phyloP scores from a whole-genome alignment of 1,140 invertebrate genomes.

The Eulimnadia texana region DNA sequence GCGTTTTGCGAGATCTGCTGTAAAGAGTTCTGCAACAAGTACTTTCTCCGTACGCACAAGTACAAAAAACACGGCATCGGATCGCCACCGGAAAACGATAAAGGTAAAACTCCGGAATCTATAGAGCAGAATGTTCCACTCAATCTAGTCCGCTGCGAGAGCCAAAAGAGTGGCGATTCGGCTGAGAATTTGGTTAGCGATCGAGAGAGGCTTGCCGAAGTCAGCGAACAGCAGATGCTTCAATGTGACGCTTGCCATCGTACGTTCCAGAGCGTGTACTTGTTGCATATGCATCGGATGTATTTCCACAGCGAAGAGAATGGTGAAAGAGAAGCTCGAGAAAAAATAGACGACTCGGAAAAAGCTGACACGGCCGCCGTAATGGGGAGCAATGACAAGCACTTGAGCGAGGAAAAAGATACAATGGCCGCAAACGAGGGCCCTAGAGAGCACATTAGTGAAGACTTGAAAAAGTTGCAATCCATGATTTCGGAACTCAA shows the following conservation, averaged over 20 bases:
- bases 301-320: constrained; percentile 32
- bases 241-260: constrained; percentile 38
- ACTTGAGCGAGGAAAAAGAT: constrained; percentile 12
- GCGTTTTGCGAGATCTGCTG: constrained; percentile 88
- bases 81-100: constrained; percentile 34
- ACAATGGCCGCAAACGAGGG: not conserved
- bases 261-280: constrained; percentile 37
- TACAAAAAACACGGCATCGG: constrained; percentile 60
- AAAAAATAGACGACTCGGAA: constrained; percentile 16
- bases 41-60: constrained; percentile 82
- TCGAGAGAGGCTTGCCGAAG: not conserved
- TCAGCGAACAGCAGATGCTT: not conserved
- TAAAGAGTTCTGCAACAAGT: constrained; percentile 91
- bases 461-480: constrained; percentile 73
- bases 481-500: constrained; percentile 83
- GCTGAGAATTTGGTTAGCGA: not conserved
- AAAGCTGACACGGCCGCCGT: constrained; percentile 17
- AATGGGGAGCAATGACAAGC: constrained; percentile 13
- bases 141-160: not conserved
- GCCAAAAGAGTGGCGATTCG: not conserved
- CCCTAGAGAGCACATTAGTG: constrained; percentile 28
- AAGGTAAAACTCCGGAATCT: not conserved
- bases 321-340: constrained; percentile 17
- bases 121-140: not conserved
- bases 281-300: constrained; percentile 38